Evolutionary conservation across 1,140 invertebrate genomes (phyloP).

Genomic region (Cherax destructor): DNA sequence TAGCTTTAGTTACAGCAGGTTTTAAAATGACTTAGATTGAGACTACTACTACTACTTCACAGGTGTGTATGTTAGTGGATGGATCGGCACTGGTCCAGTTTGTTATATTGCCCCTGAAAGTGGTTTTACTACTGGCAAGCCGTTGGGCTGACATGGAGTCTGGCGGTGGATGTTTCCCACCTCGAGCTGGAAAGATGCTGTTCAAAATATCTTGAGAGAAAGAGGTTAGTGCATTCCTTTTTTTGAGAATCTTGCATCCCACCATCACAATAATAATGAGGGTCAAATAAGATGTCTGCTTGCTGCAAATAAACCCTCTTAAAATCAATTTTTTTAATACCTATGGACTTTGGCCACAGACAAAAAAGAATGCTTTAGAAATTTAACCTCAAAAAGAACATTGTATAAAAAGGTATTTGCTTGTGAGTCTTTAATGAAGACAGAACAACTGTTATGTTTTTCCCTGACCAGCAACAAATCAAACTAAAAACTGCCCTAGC

Average conservation of each 20-base stretch:
- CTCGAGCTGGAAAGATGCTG: conserved; percentile 79
- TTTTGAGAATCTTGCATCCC: not conserved
- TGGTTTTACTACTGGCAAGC: conserved; percentile 86
- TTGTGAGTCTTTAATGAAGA: no score
- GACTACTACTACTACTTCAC: conserved; percentile 11
- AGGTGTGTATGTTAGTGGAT: conserved; percentile 93
- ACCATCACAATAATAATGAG: no score
- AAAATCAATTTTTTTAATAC: no score
- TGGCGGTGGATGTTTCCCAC: conserved; percentile 73
- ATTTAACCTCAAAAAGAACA: no score
- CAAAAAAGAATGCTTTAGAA: no score
- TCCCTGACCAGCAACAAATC: no score
- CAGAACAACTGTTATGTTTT: no score
- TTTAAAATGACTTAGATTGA: not conserved
- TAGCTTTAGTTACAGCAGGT: not conserved
- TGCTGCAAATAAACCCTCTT: no score
- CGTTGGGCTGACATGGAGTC: conserved; percentile 82
- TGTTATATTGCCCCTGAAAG: conserved; percentile 95
- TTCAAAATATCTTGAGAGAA: conserved; percentile 70
- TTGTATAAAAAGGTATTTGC: no score
- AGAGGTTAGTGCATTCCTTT: conserved; percentile 36
- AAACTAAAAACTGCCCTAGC: no score
- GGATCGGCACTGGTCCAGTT: conserved; percentile 92
- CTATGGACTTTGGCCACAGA: no score
- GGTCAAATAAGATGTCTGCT: no score